These are phyloP conservation scores for Nesoenas mayeri DNA, from an alignment of 2,113 vertebrate species.

Conservation along the genomic window DNA sequence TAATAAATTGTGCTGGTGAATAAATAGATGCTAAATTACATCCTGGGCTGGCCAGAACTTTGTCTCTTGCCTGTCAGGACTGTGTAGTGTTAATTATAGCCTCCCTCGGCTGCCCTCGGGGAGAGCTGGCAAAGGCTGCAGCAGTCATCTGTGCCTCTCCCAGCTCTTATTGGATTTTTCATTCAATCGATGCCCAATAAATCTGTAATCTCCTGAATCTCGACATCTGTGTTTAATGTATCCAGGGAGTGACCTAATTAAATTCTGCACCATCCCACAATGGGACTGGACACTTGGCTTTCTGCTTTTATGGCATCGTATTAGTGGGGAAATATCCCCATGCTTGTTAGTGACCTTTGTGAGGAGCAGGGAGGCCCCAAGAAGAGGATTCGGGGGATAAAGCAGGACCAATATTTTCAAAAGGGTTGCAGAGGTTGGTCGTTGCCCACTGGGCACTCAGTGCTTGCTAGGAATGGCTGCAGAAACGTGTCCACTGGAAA, in stretches of 20 bases:
- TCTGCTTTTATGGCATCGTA: not conserved
- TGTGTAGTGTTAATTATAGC: constrained; percentile 22
- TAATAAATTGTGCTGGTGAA: constrained; percentile 42
- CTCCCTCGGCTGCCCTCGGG: not conserved
- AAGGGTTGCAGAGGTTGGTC: not conserved
- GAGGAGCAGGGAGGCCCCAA: not conserved
- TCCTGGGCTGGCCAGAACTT: constrained; percentile 41
- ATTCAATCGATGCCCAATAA: constrained; percentile 55
- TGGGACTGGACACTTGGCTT: not conserved
- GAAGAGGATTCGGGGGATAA: not conserved
- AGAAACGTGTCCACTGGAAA: not conserved
- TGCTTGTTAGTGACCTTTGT: not conserved
- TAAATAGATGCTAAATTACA: constrained; percentile 64
- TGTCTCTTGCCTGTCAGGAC: constrained; percentile 33
- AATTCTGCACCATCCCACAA: not conserved
- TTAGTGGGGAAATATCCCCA: not conserved
- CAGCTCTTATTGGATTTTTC: not conserved
- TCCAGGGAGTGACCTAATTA: constrained; percentile 26
- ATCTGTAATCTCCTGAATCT: constrained; percentile 35
- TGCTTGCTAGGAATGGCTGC: not conserved
- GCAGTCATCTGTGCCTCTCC: not conserved
- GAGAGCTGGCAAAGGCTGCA: constrained; percentile 18
- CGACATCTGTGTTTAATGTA: constrained; percentile 15
- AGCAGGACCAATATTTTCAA: not conserved
- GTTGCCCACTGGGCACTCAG: not conserved